These are phyloP conservation scores for Colistium nudipinnis DNA, from an alignment of 2,113 vertebrate genomes.

Conservation along the genomic window DNA sequence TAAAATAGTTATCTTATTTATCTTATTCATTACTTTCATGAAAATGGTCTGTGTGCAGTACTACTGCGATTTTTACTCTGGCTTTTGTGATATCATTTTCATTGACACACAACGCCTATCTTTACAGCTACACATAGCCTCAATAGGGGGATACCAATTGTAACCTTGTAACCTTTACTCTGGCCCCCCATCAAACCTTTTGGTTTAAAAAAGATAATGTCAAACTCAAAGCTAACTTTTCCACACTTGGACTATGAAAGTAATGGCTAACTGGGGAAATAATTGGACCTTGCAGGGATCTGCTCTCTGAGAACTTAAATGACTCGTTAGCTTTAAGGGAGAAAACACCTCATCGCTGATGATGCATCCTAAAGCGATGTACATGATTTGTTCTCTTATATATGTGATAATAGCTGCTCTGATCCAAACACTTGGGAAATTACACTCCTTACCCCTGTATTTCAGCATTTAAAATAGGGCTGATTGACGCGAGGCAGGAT, in stretches of 20 bases:
- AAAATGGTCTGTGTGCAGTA: no score
- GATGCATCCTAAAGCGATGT: slow-evolving; percentile 21
- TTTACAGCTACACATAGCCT: neutral
- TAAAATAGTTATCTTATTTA: neutral
- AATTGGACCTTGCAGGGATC: neutral
- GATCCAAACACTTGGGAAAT: slow-evolving; percentile 12
- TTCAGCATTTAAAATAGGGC: slow-evolving; percentile 14
- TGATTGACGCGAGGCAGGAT: neutral
- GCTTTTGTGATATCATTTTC: neutral
- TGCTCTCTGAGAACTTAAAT: slow-evolving; percentile 3
- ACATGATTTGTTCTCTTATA: slow-evolving; percentile 13
- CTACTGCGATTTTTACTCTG: neutral
- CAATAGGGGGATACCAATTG: neutral
- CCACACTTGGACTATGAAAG: neutral
- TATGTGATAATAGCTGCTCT: slow-evolving; percentile 11
- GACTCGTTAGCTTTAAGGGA: slow-evolving; percentile 8
- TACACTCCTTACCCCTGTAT: neutral
- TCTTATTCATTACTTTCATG: neutral
- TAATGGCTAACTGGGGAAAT: slow-evolving; percentile 1
- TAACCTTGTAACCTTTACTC: neutral
- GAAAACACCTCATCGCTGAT: slow-evolving; percentile 4
- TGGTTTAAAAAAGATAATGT: neutral
- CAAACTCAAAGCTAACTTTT: neutral
- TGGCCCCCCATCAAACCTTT: neutral
- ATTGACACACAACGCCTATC: neutral